phyloP scores from a whole-genome alignment of 2,888 invertebrate species.

The Dolichopus griseipennis region DNA sequence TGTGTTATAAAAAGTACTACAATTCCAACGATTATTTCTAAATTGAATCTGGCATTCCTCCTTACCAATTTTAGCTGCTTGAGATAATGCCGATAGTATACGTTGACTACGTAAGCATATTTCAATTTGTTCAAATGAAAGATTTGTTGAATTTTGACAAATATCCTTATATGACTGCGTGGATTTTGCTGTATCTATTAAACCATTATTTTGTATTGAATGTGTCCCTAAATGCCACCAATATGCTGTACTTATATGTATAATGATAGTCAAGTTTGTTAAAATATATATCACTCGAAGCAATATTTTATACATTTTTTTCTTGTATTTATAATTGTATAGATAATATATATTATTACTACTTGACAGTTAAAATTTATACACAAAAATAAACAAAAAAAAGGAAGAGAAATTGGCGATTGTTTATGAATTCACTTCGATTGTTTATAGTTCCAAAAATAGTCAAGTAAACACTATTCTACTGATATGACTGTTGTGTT shows the following conservation, averaged over 20 bases:
- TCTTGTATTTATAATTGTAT: slow-evolving; percentile 1
- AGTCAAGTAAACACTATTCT: slow-evolving; percentile 6
- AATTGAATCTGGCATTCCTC: slow-evolving; percentile 89
- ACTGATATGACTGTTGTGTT: slow-evolving; percentile 1
- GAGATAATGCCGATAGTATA: slow-evolving; percentile 59
- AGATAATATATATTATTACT: slow-evolving; percentile 6
- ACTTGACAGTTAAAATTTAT: slow-evolving; percentile 5
- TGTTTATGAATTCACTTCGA: slow-evolving; percentile 6
- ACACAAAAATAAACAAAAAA: neutral
- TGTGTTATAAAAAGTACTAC: slow-evolving; percentile 45
- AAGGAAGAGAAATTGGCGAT: slow-evolving; percentile 6
- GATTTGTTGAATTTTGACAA: slow-evolving; percentile 22
- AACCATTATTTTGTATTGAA: slow-evolving; percentile 22
- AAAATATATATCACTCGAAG: slow-evolving; percentile 3
- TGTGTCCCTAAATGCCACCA: slow-evolving; percentile 23
- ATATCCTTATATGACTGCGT: slow-evolving; percentile 21
- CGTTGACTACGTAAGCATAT: slow-evolving; percentile 23
- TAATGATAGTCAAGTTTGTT: slow-evolving; percentile 1
- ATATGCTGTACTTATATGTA: slow-evolving; percentile 8
- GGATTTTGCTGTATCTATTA: slow-evolving; percentile 20
- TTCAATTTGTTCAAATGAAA: slow-evolving; percentile 22
- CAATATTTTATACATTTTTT: slow-evolving; percentile 5
- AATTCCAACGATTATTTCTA: slow-evolving; percentile 80
- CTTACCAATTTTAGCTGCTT: slow-evolving; percentile 74
- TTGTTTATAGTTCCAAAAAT: slow-evolving; percentile 6